Evolutionary conservation across 2,797 vertebrate species (phyloP).

Genomic region (Ataeniobius toweri): DNA sequence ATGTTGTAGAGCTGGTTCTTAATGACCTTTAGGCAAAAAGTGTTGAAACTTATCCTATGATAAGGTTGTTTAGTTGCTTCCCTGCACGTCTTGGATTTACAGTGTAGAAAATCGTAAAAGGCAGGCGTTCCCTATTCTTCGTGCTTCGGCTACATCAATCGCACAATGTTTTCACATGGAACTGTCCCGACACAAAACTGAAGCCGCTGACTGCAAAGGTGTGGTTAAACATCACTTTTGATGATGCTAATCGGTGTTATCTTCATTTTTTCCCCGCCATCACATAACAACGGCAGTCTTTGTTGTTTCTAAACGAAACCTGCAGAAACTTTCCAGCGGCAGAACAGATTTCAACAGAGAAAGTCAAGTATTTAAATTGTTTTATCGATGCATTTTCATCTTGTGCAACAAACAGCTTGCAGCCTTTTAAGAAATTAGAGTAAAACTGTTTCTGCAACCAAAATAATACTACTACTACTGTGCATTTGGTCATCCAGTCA

Average conservation of each 20-base stretch:
- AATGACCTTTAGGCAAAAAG: conserved; percentile 1
- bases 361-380: neutral
- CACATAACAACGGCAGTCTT: neutral
- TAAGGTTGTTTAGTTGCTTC: conserved; percentile 1
- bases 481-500: conserved; percentile 77
- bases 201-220: conserved; percentile 10
- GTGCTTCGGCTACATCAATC: conserved; percentile 10
- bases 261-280: neutral
- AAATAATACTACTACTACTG: conserved; percentile 54
- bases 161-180: conserved; percentile 14
- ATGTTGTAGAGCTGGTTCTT: neutral
- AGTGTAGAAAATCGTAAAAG: conserved; percentile 41
- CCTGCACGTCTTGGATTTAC: conserved; percentile 5
- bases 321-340: neutral
- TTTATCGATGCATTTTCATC: conserved; percentile 46
- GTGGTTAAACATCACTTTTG: conserved; percentile 2
- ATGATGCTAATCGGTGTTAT: neutral
- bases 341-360: neutral
- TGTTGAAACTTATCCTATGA: neutral
- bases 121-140: conserved; percentile 27
- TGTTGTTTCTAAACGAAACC: neutral
- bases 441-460: conserved; percentile 1
- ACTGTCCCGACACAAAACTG: conserved; percentile 5
- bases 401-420: conserved; percentile 44
- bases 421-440: conserved; percentile 18